phyloP scores from a whole-genome alignment of 2,797 vertebrate genomes.

The Pseudomugil tenellus region DNA sequence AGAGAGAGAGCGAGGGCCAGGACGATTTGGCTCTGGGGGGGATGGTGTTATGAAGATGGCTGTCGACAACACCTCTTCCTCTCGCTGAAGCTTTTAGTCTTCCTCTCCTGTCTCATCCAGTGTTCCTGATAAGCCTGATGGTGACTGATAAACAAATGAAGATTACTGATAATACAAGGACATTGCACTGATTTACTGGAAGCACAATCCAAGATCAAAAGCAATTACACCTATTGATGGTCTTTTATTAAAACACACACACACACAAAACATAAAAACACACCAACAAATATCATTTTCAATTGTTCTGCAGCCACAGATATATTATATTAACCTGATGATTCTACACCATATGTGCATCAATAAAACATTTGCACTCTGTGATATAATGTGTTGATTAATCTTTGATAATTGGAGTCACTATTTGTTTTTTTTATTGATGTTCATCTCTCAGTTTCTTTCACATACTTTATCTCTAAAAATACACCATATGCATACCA shows the following conservation, averaged over 20 bases:
- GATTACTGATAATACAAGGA: conserved; percentile 56
- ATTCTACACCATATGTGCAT: no score
- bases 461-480: neutral
- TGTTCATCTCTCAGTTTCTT: neutral
- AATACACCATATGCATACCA: neutral
- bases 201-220: conserved; percentile 18
- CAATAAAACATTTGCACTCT: neutral
- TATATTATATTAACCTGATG: neutral
- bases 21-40: conserved; percentile 47
- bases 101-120: conserved; percentile 33
- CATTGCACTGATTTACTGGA: conserved; percentile 54
- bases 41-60: conserved; percentile 46
- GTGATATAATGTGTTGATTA: neutral
- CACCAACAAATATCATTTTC: neutral
- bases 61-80: conserved; percentile 60
- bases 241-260: neutral
- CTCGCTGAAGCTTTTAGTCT: conserved; percentile 39
- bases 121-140: conserved; percentile 65
- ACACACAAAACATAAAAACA: neutral
- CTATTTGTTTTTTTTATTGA: neutral
- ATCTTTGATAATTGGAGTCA: neutral
- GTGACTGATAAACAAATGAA: conserved; percentile 63
- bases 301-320: no score
- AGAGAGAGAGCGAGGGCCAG: no score
- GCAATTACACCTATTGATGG: neutral